Percentiles rank a stretch among this genome's conserved stretches.
These are phyloP conservation scores for Drosophila bipectinata DNA, from an alignment of 1,140 invertebrate species.

Conservation along the genomic window DNA sequence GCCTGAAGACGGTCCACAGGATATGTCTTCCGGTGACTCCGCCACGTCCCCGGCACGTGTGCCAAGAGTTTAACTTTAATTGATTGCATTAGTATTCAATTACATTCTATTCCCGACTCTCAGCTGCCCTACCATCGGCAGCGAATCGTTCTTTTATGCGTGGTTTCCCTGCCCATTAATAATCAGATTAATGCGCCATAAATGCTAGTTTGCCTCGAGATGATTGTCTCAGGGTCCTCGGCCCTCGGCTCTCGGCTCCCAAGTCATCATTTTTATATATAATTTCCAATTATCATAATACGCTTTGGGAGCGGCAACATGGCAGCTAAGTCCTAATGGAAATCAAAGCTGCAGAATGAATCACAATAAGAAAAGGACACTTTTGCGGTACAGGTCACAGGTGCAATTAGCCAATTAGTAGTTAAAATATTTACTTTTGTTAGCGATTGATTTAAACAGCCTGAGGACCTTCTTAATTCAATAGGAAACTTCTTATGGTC, in stretches of 20 bases:
- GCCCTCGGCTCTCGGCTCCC: conserved; percentile 8
- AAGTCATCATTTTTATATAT: conserved; percentile 43
- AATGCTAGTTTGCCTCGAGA: conserved; percentile 38
- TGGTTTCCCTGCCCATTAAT: conserved; percentile 36
- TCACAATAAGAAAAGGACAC: conserved; percentile 7
- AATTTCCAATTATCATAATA: conserved; percentile 65
- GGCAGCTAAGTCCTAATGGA: conserved; percentile 21
- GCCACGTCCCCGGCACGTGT: conserved; percentile 46
- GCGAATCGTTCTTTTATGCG: conserved; percentile 27
- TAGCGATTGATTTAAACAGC: too few relatives aligned
- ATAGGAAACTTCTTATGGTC: conserved; percentile 3
- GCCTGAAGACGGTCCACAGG: conserved; percentile 13
- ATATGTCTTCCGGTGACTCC: not conserved
- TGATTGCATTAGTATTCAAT: conserved; percentile 76
- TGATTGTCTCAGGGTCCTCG: conserved; percentile 24
- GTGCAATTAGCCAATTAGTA: conserved; percentile 12
- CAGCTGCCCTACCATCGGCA: not conserved
- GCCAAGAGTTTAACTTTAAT: conserved; percentile 61
- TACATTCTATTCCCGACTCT: conserved; percentile 25
- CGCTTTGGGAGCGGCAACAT: conserved; percentile 27
- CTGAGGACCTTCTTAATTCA: not conserved
- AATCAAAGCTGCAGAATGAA: conserved; percentile 15
- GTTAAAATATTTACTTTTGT: not conserved
- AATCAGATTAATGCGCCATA: conserved; percentile 60
- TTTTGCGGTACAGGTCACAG: conserved; percentile 1